Conservation (phyloP, 2,888 invertebrate genomes). For the Machimus atricapillus region DNA sequence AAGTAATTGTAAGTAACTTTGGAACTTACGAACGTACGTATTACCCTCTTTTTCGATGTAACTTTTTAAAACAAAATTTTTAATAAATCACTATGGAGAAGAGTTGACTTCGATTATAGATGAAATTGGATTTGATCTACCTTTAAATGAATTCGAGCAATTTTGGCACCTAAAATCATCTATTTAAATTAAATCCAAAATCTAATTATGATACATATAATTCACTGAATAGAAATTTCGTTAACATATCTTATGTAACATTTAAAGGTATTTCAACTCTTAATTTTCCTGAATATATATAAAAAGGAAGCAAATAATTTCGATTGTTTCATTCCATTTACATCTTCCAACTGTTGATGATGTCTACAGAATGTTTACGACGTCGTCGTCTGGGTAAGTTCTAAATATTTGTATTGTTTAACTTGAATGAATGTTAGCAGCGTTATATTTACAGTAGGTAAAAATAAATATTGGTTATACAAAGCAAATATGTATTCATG, state of each 20-base stretch:
- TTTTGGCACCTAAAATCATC: not conserved
- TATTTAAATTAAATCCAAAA: not conserved
- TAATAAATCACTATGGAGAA: not conserved
- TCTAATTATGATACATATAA: not conserved
- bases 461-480: not conserved
- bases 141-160: not conserved
- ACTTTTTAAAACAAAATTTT: not conserved
- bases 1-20: slow-evolving; percentile 28
- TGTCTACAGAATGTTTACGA: slow-evolving; percentile 29
- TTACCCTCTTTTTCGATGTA: slow-evolving; percentile 20
- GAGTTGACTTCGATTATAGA: not conserved
- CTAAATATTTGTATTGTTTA: slow-evolving; percentile 20
- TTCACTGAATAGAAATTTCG: not conserved
- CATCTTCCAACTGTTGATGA: slow-evolving; percentile 31
- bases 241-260: not conserved
- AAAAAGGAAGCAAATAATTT: slow-evolving; percentile 18
- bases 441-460: not conserved
- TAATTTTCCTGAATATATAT: not conserved
- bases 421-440: not conserved
- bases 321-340: slow-evolving; percentile 31
- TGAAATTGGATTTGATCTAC: slow-evolving; percentile 10
- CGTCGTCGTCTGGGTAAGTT: slow-evolving; percentile 21
- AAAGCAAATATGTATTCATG: not conserved
- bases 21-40: slow-evolving; percentile 36
- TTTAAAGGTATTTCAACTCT: slow-evolving; percentile 6